Percentiles rank a stretch among this genome's conserved stretches.
phyloP scores from a whole-genome alignment of 2,113 vertebrate genomes.

The Perca flavescens region DNA sequence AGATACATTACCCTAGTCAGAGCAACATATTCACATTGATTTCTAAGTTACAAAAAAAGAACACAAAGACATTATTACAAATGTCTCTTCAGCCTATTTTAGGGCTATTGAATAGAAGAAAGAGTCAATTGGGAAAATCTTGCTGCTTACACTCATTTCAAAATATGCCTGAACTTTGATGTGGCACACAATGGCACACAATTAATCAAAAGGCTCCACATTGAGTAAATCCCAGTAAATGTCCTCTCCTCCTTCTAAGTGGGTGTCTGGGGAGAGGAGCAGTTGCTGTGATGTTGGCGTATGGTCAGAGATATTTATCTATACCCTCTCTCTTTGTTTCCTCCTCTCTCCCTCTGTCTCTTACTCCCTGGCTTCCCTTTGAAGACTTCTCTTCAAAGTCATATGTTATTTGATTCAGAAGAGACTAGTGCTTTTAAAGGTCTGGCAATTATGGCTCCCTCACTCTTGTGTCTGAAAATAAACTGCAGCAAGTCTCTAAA shows the following conservation, averaged over 20 bases:
- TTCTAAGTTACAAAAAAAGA: constrained; percentile 5
- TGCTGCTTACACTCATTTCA: constrained; percentile 8
- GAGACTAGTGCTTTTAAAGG: constrained; percentile 60
- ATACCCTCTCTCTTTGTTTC: constrained; percentile 9
- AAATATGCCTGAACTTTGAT: constrained; percentile 24
- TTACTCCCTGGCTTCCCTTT: constrained; percentile 34
- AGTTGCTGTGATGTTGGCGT: background rate
- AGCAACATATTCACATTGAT: constrained; percentile 14
- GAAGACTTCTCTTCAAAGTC: constrained; percentile 69
- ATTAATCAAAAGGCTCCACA: constrained; percentile 38
- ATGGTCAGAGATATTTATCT: constrained; percentile 43
- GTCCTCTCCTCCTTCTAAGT: constrained; percentile 36
- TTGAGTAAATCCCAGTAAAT: constrained; percentile 19
- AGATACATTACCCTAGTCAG: background rate
- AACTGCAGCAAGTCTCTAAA: constrained; percentile 30
- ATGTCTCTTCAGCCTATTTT: background rate
- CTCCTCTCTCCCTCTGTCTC: background rate
- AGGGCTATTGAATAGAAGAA: constrained; percentile 23
- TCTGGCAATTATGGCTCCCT: constrained; percentile 43
- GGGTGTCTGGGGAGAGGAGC: constrained; percentile 34
- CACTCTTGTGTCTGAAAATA: constrained; percentile 43
- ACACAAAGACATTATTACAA: background rate
- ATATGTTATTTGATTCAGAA: constrained; percentile 55
- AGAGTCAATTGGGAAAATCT: background rate
- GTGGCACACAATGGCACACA: constrained; percentile 20